Base-by-base conservation (phyloP, 1,140 invertebrate genomes). In the Apis laboriosa region DNA sequence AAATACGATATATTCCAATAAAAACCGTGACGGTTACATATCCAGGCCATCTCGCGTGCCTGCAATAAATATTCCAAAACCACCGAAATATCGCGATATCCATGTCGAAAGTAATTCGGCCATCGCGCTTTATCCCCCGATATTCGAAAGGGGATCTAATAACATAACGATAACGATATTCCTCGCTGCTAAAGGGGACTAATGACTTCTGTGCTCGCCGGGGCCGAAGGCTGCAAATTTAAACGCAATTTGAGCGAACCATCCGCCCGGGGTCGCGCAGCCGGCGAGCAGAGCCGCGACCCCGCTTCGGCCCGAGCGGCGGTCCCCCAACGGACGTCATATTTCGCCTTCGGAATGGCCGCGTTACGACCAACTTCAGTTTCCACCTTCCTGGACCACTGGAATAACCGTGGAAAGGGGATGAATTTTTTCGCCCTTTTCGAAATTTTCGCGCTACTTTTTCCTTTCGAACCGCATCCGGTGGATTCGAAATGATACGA, bases 241-340 rank as follows among this genome's bases (percentile, higher is more conserved):
- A 87, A 87, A 87, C 80, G 86, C 85, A 80, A 84, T 86, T 87
- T 86, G 85, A 84, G 80, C 85, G 73, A 84, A 72, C 75, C 49
- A 85, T 76, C 85, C 75, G 34, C 34, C 34, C 34, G 34, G 34
- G 34, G 34, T 43, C 34, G 34, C 34, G 34, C 34, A 43, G 34
- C 34, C 34, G 34, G 34, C 55, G 55, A 71, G 53, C 83, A 49
- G 85, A 74, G 82, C 77, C 76, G 51, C 43, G 51, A 55, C 63
- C 73, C 21, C 17, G 55, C 17, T 61, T 55, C 67, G 21, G 49
- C n/a, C 60, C 73, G 19, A 34, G 75, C 66, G 66, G 73, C 71
- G 68, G 15, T 73, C 77, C 77, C 55, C 73, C 13, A 64, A 49
- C 80, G 77, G 68, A 84, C 67, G 80, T 78, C 81, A 77, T 76